Evolutionary conservation across 2,113 vertebrate species (phyloP).

Genomic region (human): DNA sequence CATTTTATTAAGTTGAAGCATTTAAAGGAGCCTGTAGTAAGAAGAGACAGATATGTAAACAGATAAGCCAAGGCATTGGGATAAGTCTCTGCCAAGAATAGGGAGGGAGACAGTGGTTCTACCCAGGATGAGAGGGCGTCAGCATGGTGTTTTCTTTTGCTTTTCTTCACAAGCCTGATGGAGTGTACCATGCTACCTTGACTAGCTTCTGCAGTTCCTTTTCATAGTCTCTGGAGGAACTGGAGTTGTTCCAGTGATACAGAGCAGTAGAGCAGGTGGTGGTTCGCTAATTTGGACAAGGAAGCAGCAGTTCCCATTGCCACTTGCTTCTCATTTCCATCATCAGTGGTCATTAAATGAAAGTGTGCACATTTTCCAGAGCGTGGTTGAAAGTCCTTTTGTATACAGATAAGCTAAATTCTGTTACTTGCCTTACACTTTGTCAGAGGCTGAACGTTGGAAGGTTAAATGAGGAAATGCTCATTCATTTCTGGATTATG

Average conservation of each 20-base stretch:
- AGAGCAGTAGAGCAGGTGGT: not conserved
- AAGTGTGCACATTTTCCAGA: not conserved
- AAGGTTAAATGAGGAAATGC: not conserved
- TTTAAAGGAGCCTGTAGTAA: not conserved
- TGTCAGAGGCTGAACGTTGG: not conserved
- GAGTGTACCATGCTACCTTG: not conserved
- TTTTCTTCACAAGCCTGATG: not conserved
- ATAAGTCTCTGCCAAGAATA: not conserved
- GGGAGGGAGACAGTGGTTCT: not conserved
- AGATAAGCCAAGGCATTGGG: not conserved
- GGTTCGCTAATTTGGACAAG: not conserved
- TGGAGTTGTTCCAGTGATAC: not conserved
- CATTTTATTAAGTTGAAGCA: not conserved
- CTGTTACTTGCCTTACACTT: not conserved
- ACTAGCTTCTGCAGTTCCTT: not conserved
- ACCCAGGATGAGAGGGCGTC: not conserved
- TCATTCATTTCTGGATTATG: not conserved
- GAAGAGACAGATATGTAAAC: not conserved
- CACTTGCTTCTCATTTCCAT: not conserved
- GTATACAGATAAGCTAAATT: not conserved
- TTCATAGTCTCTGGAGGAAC: not conserved
- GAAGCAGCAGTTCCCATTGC: rapidly evolving
- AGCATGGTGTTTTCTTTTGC: not conserved
- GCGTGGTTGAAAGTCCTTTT: not conserved
- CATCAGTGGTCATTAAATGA: not conserved